A percentile compares a stretch with the other conserved stretches of the same genome.
These are phyloP conservation scores for Nymphalis polychloros DNA, from an alignment of 2,888 invertebrate species.

Conservation along the genomic window DNA sequence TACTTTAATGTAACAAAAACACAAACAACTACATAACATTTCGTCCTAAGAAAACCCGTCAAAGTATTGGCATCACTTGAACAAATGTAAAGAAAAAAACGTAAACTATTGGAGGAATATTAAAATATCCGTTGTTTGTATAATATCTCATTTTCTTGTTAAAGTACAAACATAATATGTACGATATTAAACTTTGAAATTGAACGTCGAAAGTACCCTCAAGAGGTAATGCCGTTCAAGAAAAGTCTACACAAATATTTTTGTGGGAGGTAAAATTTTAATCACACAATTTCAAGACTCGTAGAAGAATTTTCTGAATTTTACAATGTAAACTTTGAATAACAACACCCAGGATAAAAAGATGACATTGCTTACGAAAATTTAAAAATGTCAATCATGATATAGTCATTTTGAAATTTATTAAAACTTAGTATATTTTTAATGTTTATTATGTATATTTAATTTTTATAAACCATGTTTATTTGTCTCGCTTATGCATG, in stretches of 20 bases:
- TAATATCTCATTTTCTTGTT: not conserved
- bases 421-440: too few relatives aligned
- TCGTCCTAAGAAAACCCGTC: not conserved
- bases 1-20: too few relatives aligned
- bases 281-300: slow-evolving; percentile 3
- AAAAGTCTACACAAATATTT: slow-evolving; percentile 1
- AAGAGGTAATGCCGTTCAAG: not conserved
- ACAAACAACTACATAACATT: too few relatives aligned
- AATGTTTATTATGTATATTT: too few relatives aligned
- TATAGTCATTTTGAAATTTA: too few relatives aligned
- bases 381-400: too few relatives aligned
- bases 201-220: slow-evolving; percentile 1
- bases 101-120: not conserved
- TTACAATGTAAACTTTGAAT: not conserved
- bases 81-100: not conserved
- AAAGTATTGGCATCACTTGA: not conserved
- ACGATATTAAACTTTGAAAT: slow-evolving; percentile 1
- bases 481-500: too few relatives aligned
- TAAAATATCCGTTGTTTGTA: not conserved
- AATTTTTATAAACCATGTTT: too few relatives aligned
- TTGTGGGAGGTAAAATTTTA: not conserved
- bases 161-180: not conserved
- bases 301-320: slow-evolving; percentile 1
- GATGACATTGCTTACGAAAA: too few relatives aligned
- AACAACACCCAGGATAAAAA: not conserved